These are phyloP conservation scores for Uropsilus gracilis DNA, from an alignment of 2,113 vertebrate genomes.

Conservation along the genomic window DNA sequence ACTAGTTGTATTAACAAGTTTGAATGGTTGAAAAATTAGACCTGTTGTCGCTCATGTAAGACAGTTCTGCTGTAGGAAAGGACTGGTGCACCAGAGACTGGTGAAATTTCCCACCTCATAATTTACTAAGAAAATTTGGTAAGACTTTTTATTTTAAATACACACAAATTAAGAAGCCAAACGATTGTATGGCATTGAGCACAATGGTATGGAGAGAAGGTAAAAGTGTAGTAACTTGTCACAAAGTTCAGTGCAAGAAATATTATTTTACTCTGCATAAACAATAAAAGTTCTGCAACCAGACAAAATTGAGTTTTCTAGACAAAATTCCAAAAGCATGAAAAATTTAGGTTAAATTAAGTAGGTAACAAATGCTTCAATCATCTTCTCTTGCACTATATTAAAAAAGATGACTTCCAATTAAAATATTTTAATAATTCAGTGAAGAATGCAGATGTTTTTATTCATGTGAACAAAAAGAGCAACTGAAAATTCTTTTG, in stretches of 20 bases:
- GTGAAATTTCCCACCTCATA: neutral
- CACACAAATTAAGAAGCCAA: neutral
- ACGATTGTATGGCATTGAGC: neutral
- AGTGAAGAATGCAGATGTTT: neutral
- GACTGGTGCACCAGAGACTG: neutral
- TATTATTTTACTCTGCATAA: constrained; percentile 1
- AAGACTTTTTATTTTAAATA: neutral
- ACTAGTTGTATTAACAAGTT: neutral
- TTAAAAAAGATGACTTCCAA: neutral
- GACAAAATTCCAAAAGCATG: neutral
- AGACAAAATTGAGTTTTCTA: neutral
- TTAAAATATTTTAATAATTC: neutral
- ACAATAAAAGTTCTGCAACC: neutral
- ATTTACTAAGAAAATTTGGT: neutral
- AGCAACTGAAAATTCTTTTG: neutral
- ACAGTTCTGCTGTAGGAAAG: neutral
- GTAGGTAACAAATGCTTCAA: neutral
- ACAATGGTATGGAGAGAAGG: neutral
- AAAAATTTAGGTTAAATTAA: neutral
- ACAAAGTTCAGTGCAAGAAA: neutral
- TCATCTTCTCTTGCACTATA: neutral
- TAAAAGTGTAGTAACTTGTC: neutral
- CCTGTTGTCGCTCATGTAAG: neutral
- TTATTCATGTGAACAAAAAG: neutral
- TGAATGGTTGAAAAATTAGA: neutral